Evolutionary conservation across 1,140 invertebrate genomes (phyloP).

Genomic region (Drosophila suzukii): DNA sequence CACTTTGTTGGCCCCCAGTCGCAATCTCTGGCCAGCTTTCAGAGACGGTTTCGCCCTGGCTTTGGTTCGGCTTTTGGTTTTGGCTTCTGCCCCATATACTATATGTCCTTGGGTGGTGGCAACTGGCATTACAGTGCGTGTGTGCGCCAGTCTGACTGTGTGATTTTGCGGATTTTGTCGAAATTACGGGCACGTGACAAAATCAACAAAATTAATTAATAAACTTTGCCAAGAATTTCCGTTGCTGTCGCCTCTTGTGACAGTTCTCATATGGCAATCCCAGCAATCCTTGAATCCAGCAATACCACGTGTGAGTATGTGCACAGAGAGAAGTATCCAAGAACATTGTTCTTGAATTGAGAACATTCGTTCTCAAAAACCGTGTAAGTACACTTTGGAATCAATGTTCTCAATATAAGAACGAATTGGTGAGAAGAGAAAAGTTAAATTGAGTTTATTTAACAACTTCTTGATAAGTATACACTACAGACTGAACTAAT

Average conservation of each 20-base stretch:
- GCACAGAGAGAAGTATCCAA: no score
- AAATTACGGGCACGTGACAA: conserved; percentile 81
- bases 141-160: conserved; percentile 49
- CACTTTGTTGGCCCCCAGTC: conserved; percentile 2
- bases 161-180: conserved; percentile 72
- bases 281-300: conserved; percentile 25
- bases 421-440: no score
- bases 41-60: conserved; percentile 63
- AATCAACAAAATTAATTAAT: conserved; percentile 83
- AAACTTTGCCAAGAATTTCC: conserved; percentile 79
- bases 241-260: conserved; percentile 70
- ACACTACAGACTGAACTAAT: no score
- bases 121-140: conserved; percentile 3
- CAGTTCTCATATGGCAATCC: conserved; percentile 62
- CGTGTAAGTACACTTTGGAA: no score
- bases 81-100: conserved; percentile 25
- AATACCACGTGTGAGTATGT: conserved; percentile 13
- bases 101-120: conserved; percentile 12
- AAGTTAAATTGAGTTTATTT: no score
- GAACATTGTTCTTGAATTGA: no score
- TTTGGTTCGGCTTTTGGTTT: conserved; percentile 64
- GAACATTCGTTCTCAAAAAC: no score
- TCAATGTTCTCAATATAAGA: no score
- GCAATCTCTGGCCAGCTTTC: conserved; percentile 60
- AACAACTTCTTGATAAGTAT: no score